A percentile compares a stretch with the other conserved stretches of the same genome.
Evolutionary conservation across 2,888 invertebrate species (phyloP).

Genomic region (Stratiomys singularior): DNA sequence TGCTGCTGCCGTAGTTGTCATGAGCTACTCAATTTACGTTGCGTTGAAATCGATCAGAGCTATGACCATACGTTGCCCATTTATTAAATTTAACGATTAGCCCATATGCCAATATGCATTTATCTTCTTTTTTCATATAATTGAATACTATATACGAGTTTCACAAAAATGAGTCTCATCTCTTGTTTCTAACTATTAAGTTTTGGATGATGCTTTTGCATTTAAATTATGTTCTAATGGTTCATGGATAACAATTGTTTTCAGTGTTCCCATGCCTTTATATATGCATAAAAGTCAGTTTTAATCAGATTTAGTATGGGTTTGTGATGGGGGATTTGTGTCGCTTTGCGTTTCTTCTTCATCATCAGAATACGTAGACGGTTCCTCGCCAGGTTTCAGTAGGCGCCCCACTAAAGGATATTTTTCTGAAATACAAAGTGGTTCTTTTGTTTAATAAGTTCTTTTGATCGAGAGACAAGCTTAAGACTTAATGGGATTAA

Average conservation of each 20-base stretch:
- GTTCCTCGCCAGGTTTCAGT: conserved; percentile 90
- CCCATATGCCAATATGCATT: no score
- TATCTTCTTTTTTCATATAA: no score
- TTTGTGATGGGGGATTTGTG: neutral
- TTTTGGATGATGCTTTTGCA: neutral
- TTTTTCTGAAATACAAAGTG: conserved; percentile 86
- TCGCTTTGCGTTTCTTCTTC: conserved; percentile 67
- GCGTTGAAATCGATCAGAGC: no score
- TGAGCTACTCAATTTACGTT: no score
- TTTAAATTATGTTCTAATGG: neutral
- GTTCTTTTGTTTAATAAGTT: no score
- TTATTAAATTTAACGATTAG: no score
- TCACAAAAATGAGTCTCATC: neutral
- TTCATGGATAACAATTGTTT: neutral
- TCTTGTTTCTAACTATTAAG: neutral
- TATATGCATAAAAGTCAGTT: conserved; percentile 57
- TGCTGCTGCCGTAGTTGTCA: conserved; percentile 6
- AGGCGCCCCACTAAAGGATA: conserved; percentile 92
- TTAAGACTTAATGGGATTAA: no score
- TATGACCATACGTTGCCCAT: no score
- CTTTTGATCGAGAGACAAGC: no score
- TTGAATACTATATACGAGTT: no score
- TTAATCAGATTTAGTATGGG: conserved; percentile 12
- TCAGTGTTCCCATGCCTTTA: neutral
- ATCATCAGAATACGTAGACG: conserved; percentile 91